phyloP scores from a whole-genome alignment of 2,888 invertebrate genomes.

The Mycalesis mineus region DNA sequence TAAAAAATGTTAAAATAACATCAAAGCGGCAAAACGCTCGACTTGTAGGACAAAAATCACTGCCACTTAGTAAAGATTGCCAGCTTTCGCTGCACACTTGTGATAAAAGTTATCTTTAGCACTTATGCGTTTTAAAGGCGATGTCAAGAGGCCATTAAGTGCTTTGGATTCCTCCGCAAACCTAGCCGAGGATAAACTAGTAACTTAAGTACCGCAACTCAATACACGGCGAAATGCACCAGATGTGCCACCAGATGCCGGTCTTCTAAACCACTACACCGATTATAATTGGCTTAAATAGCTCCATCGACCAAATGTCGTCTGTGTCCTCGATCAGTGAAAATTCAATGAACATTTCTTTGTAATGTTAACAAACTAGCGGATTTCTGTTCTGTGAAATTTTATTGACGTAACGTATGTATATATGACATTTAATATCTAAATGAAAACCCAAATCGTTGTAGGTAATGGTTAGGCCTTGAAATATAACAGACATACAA shows the following conservation, averaged over 20 bases:
- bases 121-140: conserved; percentile 40
- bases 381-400: too few relatives aligned
- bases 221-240: conserved; percentile 55
- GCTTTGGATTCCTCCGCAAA: conserved; percentile 42
- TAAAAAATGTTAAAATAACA: background rate
- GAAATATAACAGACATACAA: too few relatives aligned
- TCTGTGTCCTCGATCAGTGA: conserved; percentile 17
- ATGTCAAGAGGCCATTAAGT: conserved; percentile 40
- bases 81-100: conserved; percentile 37
- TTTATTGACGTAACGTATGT: too few relatives aligned
- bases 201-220: conserved; percentile 57
- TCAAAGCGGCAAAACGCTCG: conserved; percentile 23
- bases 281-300: conserved; percentile 61
- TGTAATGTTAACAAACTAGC: too few relatives aligned
- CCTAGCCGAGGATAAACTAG: conserved; percentile 44
- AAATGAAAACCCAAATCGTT: too few relatives aligned
- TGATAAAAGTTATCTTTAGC: conserved; percentile 42
- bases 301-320: conserved; percentile 64
- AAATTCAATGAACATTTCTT: background rate
- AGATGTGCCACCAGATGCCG: conserved; percentile 57
- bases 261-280: conserved; percentile 74
- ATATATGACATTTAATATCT: too few relatives aligned
- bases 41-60: conserved; percentile 29
- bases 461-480: too few relatives aligned
- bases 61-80: conserved; percentile 32